Evolutionary conservation across 1,140 invertebrate species (phyloP).

Genomic region (Fopius arisanus): DNA sequence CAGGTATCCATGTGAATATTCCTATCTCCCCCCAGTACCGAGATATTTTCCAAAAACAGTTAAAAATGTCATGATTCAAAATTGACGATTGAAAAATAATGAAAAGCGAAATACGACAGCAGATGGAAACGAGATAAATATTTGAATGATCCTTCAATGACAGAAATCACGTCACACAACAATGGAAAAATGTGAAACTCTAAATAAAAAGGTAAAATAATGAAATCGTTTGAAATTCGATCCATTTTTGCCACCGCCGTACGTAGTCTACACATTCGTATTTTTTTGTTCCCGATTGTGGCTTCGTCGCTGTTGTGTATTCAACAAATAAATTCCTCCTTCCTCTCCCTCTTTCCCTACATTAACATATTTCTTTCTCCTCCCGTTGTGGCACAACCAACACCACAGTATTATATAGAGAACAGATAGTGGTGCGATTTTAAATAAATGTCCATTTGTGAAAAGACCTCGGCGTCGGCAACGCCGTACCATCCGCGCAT

Average conservation of each 20-base stretch:
- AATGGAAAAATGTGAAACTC: neutral
- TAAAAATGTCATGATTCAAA: neutral
- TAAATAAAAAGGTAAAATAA: neutral
- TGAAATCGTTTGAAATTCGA: slow-evolving; percentile 1
- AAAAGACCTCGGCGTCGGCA: neutral
- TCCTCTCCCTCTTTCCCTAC: neutral
- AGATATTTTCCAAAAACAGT: neutral
- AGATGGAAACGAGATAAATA: too few species aligned
- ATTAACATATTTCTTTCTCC: slow-evolving; percentile 33
- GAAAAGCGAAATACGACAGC: too few species aligned
- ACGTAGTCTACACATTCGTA: neutral
- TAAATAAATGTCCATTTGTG: slow-evolving; percentile 33
- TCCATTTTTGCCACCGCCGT: neutral
- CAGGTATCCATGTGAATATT: too few species aligned
- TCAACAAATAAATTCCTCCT: slow-evolving; percentile 27
- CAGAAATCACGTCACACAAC: neutral
- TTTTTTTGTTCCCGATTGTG: neutral
- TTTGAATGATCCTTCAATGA: neutral
- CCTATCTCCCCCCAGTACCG: too few species aligned
- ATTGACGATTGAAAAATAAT: too few species aligned
- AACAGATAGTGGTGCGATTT: slow-evolving; percentile 23
- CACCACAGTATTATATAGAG: neutral
- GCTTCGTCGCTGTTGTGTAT: neutral
- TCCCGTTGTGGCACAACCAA: neutral
- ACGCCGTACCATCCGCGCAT: neutral